These are phyloP conservation scores for Phoeniculus purpureus DNA, from an alignment of 2,797 vertebrate species.

Conservation along the genomic window DNA sequence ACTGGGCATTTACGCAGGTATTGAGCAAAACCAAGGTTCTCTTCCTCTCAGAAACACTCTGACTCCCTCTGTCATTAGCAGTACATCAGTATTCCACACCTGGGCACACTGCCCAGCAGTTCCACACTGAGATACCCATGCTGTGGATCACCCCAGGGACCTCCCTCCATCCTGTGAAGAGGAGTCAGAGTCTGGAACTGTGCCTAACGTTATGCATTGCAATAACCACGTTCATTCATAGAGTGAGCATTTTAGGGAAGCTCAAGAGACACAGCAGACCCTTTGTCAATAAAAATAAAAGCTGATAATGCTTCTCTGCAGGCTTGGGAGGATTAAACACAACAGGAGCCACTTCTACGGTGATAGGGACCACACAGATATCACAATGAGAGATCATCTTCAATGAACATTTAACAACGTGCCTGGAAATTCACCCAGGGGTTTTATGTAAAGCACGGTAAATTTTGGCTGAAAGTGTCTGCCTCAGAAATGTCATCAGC, in stretches of 20 bases:
- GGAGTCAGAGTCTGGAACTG: background rate
- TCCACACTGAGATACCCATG: accelerated
- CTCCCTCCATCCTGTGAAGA: background rate
- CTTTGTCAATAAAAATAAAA: background rate
- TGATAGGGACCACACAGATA: background rate
- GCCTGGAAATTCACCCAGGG: background rate
- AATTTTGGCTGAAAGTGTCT: background rate
- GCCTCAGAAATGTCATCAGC: background rate
- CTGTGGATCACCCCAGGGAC: background rate
- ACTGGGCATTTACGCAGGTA: background rate
- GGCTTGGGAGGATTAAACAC: background rate
- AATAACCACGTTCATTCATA: background rate
- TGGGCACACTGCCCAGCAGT: background rate
- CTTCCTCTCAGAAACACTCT: background rate
- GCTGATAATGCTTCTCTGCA: background rate
- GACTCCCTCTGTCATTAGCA: background rate
- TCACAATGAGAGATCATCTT: background rate
- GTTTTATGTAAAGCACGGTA: slow-evolving; percentile 9
- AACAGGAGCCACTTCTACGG: background rate
- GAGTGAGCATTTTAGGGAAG: background rate
- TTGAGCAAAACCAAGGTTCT: background rate
- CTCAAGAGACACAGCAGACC: background rate
- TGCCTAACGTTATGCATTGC: background rate
- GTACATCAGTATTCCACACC: too few relatives aligned
- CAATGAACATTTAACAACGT: background rate